A percentile compares a stretch with the other conserved stretches of the same genome.
These are phyloP conservation scores for Agrochola litura DNA, from an alignment of 2,888 invertebrate species.

Conservation along the genomic window DNA sequence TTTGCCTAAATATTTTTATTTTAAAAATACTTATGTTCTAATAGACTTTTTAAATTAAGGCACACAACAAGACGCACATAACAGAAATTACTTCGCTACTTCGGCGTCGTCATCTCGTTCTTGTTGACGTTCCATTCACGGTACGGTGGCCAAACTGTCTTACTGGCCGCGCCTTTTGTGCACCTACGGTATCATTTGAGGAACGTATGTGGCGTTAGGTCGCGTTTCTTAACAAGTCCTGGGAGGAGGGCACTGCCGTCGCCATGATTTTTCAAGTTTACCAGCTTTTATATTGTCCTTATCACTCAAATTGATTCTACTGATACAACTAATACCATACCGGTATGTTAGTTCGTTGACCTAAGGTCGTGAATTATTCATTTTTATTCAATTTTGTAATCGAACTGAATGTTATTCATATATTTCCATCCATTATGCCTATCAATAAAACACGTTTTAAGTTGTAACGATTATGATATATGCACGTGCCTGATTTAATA, in stretches of 20 bases:
- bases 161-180: background rate
- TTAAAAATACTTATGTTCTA: too few species aligned
- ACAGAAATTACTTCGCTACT: too few species aligned
- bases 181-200: background rate
- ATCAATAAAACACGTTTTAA: constrained; percentile 5
- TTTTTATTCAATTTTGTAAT: constrained; percentile 26
- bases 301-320: background rate
- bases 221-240: background rate
- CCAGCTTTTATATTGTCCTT: background rate
- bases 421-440: constrained; percentile 33
- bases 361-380: constrained; percentile 37
- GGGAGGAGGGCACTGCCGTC: too few species aligned
- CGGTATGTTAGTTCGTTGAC: constrained; percentile 21
- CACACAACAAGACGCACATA: too few species aligned
- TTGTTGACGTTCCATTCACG: too few species aligned
- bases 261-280: background rate
- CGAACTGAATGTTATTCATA: constrained; percentile 39
- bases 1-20: too few species aligned
- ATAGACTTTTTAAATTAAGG: too few species aligned
- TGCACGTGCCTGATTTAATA: background rate
- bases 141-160: too few species aligned
- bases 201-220: background rate
- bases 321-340: background rate
- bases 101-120: too few species aligned
- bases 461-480: background rate